Conservation (phyloP, 2,113 vertebrate genomes). For the Pagrus major region DNA sequence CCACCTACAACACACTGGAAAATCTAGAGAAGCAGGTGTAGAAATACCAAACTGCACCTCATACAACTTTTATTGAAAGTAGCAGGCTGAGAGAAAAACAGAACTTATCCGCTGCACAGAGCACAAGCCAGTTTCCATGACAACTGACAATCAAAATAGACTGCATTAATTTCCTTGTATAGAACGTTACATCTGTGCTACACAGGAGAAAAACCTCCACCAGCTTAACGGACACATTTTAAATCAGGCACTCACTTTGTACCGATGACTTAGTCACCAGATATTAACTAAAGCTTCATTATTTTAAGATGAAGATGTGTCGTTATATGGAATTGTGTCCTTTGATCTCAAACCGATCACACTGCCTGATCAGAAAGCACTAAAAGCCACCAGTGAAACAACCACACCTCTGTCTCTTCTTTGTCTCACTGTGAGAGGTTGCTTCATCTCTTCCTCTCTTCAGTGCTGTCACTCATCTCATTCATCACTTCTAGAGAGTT, state of each 20-base stretch:
- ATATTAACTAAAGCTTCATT: neutral
- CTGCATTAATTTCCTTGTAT: neutral
- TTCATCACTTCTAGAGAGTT: neutral
- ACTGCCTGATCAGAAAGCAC: conserved; percentile 6
- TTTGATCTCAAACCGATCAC: conserved; percentile 14
- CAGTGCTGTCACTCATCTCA: conserved; percentile 41
- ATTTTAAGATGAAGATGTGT: neutral
- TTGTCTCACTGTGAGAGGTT: neutral
- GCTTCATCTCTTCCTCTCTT: conserved; percentile 6
- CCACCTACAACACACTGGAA: neutral
- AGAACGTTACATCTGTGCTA: neutral
- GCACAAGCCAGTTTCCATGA: neutral
- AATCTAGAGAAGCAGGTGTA: neutral
- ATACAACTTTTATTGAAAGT: neutral
- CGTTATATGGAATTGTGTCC: neutral
- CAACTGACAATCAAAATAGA: neutral
- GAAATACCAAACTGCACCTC: neutral
- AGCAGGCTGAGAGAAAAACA: neutral
- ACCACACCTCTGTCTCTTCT: conserved; percentile 21
- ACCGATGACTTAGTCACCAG: neutral
- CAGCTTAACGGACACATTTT: neutral
- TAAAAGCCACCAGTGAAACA: conserved; percentile 18
- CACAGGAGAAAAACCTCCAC: neutral
- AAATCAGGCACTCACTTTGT: neutral
- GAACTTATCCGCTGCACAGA: neutral